Percentiles rank a stretch among this genome's conserved stretches.
These are phyloP conservation scores for Abrostola tripartita DNA, from an alignment of 2,888 invertebrate species.

Conservation along the genomic window DNA sequence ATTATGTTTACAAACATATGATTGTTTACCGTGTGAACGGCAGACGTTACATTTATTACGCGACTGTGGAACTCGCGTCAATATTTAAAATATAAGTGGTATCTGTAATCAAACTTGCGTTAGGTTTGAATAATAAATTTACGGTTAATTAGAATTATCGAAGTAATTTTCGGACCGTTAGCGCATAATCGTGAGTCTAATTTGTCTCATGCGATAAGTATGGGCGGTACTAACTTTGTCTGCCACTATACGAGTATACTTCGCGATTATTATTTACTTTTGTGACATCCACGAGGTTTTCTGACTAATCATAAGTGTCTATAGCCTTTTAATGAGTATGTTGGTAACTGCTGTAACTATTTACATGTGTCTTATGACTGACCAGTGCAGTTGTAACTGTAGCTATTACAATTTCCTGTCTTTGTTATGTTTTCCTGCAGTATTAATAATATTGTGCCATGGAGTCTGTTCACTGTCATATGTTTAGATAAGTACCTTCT, in stretches of 20 bases:
- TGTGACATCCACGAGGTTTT: conserved; percentile 19
- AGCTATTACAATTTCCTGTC: conserved; percentile 37
- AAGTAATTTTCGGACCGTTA: conserved; percentile 1
- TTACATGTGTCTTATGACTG: conserved; percentile 23
- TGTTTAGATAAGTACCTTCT: conserved; percentile 8
- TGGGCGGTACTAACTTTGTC: conserved; percentile 21
- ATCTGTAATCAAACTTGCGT: conserved; percentile 36
- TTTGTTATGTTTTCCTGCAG: conserved; percentile 46
- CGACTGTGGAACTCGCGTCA: conserved; percentile 38
- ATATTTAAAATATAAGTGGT: conserved; percentile 45
- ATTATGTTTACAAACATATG: conserved; percentile 84
- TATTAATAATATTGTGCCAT: conserved; percentile 22
- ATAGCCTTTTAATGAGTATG: conserved; percentile 12
- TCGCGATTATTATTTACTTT: conserved; percentile 37
- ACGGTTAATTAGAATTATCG: conserved; percentile 1
- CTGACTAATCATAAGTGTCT: conserved; percentile 5
- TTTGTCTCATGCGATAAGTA: conserved; percentile 17
- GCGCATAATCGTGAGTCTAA: background rate
- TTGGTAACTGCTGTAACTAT: conserved; percentile 25
- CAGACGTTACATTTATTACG: conserved; percentile 50
- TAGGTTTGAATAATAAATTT: conserved; percentile 19
- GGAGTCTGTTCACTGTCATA: background rate
- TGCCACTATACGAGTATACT: conserved; percentile 3
- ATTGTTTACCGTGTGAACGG: conserved; percentile 62
- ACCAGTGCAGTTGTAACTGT: conserved; percentile 16